A percentile compares a stretch with the other conserved stretches of the same genome.
Conservation (phyloP, 2,113 vertebrate species). For the Lethenteron reissneri region DNA sequence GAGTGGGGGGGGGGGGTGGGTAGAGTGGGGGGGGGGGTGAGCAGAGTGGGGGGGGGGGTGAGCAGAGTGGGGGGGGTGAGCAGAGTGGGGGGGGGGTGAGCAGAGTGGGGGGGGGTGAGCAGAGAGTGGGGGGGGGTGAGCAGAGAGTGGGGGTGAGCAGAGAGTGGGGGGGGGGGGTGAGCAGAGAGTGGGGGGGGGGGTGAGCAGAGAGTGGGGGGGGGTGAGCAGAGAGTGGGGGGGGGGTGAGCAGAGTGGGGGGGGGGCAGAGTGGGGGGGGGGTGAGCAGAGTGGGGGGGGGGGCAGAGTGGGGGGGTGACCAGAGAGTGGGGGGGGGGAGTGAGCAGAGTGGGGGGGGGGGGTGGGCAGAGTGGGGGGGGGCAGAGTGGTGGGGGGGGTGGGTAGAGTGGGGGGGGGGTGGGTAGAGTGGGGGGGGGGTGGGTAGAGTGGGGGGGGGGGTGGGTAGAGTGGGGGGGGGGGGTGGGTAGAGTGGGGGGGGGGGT, state of each 20-base stretch:
- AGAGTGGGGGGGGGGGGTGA: conserved; percentile 34
- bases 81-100: fast-evolving
- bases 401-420: neutral
- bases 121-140: neutral
- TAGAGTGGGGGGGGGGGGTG: too few relatives aligned
- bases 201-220: neutral
- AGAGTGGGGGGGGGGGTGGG: too few relatives aligned
- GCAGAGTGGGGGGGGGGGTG: conserved; percentile 49
- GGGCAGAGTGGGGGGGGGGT: conserved; percentile 17
- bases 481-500: too few relatives aligned
- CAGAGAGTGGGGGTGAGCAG: too few relatives aligned
- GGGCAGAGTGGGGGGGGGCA: too few relatives aligned
- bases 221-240: fast-evolving
- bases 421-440: too few relatives aligned
- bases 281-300: conserved; percentile 48
- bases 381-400: neutral
- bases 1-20: too few relatives aligned
- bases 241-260: too few relatives aligned
- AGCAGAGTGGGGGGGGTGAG: neutral
- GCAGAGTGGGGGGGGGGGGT: neutral
- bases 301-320: neutral
- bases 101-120: neutral
- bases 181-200: conserved; percentile 44
- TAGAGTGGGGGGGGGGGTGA: too few relatives aligned
- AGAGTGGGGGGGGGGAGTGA: fast-evolving